Conservation (phyloP, 2,888 invertebrate species). For the Steinernema scapterisci region DNA sequence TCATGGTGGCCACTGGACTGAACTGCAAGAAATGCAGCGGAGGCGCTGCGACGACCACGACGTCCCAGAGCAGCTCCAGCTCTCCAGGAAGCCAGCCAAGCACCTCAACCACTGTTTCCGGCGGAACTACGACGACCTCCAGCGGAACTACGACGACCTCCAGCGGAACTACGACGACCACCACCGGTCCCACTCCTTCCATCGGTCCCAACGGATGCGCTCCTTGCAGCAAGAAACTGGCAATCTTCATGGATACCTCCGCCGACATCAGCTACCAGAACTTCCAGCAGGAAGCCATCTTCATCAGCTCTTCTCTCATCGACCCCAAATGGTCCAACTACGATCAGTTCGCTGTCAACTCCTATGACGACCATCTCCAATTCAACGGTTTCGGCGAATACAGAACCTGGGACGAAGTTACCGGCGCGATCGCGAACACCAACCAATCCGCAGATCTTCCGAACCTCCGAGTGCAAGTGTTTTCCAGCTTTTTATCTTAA, state of each 20-base stretch:
- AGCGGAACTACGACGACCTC: neutral
- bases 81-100: too few species aligned
- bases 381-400: neutral
- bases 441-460: neutral
- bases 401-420: neutral
- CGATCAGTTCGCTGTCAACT: slow-evolving; percentile 33
- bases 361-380: neutral
- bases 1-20: neutral
- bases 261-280: neutral
- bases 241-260: slow-evolving; percentile 26
- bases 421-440: neutral
- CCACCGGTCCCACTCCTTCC: neutral
- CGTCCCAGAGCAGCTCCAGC: neutral
- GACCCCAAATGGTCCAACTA: slow-evolving; percentile 33
- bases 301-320: slow-evolving; percentile 30
- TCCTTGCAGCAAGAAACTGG: slow-evolving; percentile 33
- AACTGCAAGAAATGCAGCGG: neutral
- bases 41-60: neutral
- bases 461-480: neutral
- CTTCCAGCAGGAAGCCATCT: slow-evolving; percentile 17
- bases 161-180: neutral
- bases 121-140: neutral
- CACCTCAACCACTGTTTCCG: too few species aligned
- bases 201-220: neutral
- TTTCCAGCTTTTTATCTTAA: neutral